Conservation (phyloP, 2,797 vertebrate genomes). For the Esox lucius region DNA sequence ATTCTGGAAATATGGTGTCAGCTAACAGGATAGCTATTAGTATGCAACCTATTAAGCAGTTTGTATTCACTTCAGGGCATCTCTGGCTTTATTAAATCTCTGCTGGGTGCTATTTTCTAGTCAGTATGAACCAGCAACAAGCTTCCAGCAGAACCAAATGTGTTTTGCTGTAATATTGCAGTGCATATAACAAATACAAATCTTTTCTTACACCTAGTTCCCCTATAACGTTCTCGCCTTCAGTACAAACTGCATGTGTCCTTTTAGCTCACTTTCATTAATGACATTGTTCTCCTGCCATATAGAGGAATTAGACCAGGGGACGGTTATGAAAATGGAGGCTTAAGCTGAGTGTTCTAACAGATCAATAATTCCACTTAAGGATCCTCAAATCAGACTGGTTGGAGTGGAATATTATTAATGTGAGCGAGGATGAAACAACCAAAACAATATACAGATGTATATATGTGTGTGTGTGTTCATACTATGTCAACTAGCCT, state of each 20-base stretch:
- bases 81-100: background rate
- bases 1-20: background rate
- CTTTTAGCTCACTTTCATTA: constrained; percentile 35
- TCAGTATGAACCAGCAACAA: background rate
- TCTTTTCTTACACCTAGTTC: background rate
- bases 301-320: constrained; percentile 49
- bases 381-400: constrained; percentile 46
- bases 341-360: constrained; percentile 45
- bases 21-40: background rate
- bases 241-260: background rate
- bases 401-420: constrained; percentile 20
- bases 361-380: constrained; percentile 52
- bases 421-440: background rate
- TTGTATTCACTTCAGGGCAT: background rate
- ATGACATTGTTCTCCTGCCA: constrained; percentile 50
- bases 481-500: too few relatives aligned
- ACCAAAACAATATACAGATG: background rate
- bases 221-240: background rate
- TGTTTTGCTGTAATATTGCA: background rate
- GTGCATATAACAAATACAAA: background rate
- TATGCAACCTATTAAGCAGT: background rate
- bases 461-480: too few relatives aligned
- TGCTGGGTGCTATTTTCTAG: background rate
- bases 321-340: constrained; percentile 49
- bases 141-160: background rate